A percentile compares a stretch with the other conserved stretches of the same genome.
phyloP scores from a whole-genome alignment of 2,113 vertebrate species.

The Takifugu flavidus region DNA sequence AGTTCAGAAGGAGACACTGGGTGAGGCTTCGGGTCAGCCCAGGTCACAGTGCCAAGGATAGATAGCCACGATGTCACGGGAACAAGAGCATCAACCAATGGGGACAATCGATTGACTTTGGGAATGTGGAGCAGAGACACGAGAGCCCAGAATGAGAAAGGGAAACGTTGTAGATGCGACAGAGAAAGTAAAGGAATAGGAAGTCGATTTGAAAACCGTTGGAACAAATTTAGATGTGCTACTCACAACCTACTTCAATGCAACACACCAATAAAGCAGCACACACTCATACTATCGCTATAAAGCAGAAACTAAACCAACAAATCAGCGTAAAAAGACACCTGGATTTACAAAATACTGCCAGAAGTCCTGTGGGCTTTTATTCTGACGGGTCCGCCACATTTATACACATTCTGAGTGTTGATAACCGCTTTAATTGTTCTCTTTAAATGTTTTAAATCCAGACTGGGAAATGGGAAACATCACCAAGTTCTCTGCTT shows the following conservation, averaged over 20 bases:
- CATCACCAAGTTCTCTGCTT: slow-evolving; percentile 29
- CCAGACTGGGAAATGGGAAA: slow-evolving; percentile 55
- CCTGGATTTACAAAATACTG: no score
- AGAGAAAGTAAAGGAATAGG: slow-evolving; percentile 28
- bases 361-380: no score
- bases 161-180: slow-evolving; percentile 39
- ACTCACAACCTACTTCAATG: slow-evolving; percentile 29
- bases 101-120: slow-evolving; percentile 67
- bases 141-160: slow-evolving; percentile 30
- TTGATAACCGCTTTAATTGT: no score
- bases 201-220: slow-evolving; percentile 25
- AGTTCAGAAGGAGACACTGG: slow-evolving; percentile 67
- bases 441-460: slow-evolving; percentile 57
- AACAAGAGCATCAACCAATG: slow-evolving; percentile 41
- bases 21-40: slow-evolving; percentile 42
- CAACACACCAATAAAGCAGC: slow-evolving; percentile 2
- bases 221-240: slow-evolving; percentile 16
- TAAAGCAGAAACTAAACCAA: slow-evolving; percentile 28
- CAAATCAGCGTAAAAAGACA: slow-evolving; percentile 14
- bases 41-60: slow-evolving; percentile 54
- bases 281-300: slow-evolving; percentile 12
- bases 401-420: no score
- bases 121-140: slow-evolving; percentile 40
- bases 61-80: slow-evolving; percentile 50
- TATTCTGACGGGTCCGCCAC: no score